Base-by-base conservation (phyloP, 23 tunicate species). In the Ascidia mentula region DNA sequence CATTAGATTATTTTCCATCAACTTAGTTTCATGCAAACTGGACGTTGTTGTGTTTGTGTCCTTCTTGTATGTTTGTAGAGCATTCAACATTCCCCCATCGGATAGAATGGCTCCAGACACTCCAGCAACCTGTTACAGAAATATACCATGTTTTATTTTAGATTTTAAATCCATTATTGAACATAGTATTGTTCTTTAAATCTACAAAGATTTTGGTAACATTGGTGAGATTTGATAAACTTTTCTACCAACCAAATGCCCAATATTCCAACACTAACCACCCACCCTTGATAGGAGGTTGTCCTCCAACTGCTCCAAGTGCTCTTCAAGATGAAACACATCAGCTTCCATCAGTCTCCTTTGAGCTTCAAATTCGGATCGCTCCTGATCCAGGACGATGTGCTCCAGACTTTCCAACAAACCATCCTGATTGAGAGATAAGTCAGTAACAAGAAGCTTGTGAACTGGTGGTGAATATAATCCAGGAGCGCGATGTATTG, bases 311-410 rank as follows among this genome's bases (percentile, higher is more conserved):
- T 65, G 79, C 35, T 80, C 92, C 31, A 38, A 42, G 22, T 87
- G 84, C 39, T 87, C 87, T 75, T 85, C 86, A 65, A 93, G 77
- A 76, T 88, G 93, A 38, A 88, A 76, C 15, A 85, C 86, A 45
- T 93, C 98, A 22, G 90, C 86, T 60, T 88, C 92, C 84, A 93
- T 69, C 53, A 93, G 45, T 22, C 93, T 61, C 31, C 87, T 73
- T 32, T 93, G 93, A 34, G 89, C 77, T 73, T 88, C 98, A 46
- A 93, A 93, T 40, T 93, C 93, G 31, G 98, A 79, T 38, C 89
- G 40, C 77, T 88, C 90, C 53, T 85, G 90, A 15, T 77, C 82
- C 71, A 93, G 34, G 31, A 93, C 89, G 9, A 85, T 60, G 33
- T 60, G 46, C 69, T 82, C 87, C 80, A 93, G 69, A 38, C 71